Evolutionary conservation across 1,140 invertebrate species (phyloP).

Genomic region (Octopus sinensis): DNA sequence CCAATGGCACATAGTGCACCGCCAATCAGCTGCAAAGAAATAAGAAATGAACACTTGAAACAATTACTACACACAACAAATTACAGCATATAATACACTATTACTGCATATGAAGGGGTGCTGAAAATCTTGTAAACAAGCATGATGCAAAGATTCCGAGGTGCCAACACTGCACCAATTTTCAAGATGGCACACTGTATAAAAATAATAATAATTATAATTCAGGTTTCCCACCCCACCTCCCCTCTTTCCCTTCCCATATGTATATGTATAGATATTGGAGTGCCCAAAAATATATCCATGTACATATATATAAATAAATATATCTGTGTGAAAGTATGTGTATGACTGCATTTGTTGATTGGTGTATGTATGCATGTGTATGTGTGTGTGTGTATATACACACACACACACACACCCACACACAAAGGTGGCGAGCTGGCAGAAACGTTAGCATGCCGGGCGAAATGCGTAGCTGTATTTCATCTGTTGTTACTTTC

Average conservation of each 20-base stretch:
- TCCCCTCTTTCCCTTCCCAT: background rate
- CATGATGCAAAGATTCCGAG: no score
- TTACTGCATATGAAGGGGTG: no score
- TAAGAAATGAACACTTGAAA: conserved; percentile 27
- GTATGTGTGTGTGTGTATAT: background rate
- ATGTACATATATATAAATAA: background rate
- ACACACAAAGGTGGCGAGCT: background rate
- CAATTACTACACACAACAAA: background rate
- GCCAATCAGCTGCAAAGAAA: conserved; percentile 74
- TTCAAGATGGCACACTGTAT: no score
- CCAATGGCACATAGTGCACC: conserved; percentile 82
- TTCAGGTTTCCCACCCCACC: no score
- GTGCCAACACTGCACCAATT: no score
- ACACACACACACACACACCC: background rate
- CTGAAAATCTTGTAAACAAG: no score
- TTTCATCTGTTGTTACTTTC: no score
- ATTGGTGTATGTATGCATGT: background rate
- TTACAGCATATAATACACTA: no score
- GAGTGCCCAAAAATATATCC: no score
- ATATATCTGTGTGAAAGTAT: background rate
- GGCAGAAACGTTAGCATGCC: background rate
- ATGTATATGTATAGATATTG: background rate
- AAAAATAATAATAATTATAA: no score
- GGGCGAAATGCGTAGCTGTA: no score
- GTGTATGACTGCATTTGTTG: background rate